A percentile compares a stretch with the other conserved stretches of the same genome.
Conservation (phyloP, 2,888 invertebrate genomes). For the Poecilus cupreus region DNA sequence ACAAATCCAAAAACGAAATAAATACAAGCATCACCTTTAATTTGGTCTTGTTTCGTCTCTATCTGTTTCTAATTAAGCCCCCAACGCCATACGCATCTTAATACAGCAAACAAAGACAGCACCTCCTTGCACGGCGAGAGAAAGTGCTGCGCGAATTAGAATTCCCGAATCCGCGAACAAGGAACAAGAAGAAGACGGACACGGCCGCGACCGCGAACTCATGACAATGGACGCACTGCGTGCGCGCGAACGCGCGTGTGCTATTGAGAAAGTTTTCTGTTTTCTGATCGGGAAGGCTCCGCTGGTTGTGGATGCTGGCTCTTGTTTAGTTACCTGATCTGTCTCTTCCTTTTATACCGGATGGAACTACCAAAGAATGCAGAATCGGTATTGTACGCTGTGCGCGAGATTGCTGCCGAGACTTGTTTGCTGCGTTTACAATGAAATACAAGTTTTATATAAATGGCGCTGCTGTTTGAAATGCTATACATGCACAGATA, state of each 20-base stretch:
- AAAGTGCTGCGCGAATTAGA: slow-evolving; percentile 2
- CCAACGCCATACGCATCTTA: slow-evolving; percentile 19
- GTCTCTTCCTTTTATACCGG: slow-evolving; percentile 36
- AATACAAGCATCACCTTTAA: slow-evolving; percentile 13
- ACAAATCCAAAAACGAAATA: background rate
- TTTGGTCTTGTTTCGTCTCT: slow-evolving; percentile 17
- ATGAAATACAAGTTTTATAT: background rate
- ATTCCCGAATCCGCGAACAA: background rate
- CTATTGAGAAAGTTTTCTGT: slow-evolving; percentile 43
- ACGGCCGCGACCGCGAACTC: background rate
- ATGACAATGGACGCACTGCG: background rate
- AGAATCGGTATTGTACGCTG: slow-evolving; percentile 1
- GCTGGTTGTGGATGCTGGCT: background rate
- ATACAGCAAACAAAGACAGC: slow-evolving; percentile 10
- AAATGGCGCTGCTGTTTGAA: background rate
- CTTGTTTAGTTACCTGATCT: slow-evolving; percentile 28
- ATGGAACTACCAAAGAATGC: slow-evolving; percentile 17
- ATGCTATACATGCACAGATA: background rate
- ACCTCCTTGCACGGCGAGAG: background rate
- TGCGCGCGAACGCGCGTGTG: background rate
- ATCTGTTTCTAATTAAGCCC: slow-evolving; percentile 24
- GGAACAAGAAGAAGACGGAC: slow-evolving; percentile 21
- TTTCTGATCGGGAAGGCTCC: slow-evolving; percentile 6
- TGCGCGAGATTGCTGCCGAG: background rate
- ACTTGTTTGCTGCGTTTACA: no score